Evolutionary conservation across 2,113 vertebrate species (phyloP), one percentile per base, ranked within the genome.

Genomic region (Chaetops frenatus): DNA sequence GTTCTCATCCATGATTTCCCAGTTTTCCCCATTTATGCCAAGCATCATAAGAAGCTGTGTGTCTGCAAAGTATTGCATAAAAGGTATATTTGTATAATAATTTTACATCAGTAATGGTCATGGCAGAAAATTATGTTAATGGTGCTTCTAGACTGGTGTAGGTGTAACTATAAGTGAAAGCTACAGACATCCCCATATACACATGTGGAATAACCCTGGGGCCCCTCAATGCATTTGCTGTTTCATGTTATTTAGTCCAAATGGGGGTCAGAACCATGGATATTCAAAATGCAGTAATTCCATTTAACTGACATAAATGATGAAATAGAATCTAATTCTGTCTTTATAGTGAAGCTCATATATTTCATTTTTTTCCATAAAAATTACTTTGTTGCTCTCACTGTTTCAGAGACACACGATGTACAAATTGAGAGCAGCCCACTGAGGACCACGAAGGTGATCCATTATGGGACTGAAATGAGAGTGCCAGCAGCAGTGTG

Each of bases 371-470:
- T 83, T 67, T 56, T 20, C 16, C 4, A 10, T 3, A 24, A 45
- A 35, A 82, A 50, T 27, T 9, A 36, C 25, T 48, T 51, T 25
- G 6, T 1, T 47, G 48, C 28, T 67, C 25, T 24, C 12, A 1
- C 12, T 27, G 2, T 45, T 71, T n/a, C 57, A 31, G 28, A 69
- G 56, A 13, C 10, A 71, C n/a, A 27, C 2, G 35, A 60, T 7
- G 23, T 2, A 5, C 3, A 47, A 65, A 56, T 4, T n/a, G 19
- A 54, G n/a, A 65, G 45, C 27, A 23, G 27, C 28, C 40, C 36
- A 8, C 3, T 6, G 5, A 25, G 48, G 29, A 61, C 21, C 33
- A 74, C 0, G 0, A 56, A 38, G 53, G 47, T 1, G 11, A 35
- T 40, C 24, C 40, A 27, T 7, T 6, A 15, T 5, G 9, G 40